These are phyloP conservation scores for Leptura quadrifasciata DNA, from an alignment of 2,888 invertebrate species.

Conservation along the genomic window DNA sequence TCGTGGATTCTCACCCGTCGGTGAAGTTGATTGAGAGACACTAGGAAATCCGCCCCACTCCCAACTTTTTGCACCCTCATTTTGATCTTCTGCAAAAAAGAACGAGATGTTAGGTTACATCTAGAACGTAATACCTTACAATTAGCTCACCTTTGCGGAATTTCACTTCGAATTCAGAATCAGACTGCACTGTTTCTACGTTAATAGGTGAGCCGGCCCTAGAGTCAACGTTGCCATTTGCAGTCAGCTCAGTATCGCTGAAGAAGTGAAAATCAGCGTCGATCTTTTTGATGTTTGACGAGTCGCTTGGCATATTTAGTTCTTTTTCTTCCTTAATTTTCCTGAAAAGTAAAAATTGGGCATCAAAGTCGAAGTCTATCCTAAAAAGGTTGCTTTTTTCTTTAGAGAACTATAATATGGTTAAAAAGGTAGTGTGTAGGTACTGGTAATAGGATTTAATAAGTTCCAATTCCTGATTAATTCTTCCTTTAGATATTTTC, in stretches of 20 bases:
- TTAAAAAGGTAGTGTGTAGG: no score
- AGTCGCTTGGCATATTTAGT: conserved; percentile 37
- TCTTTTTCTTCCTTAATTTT: conserved; percentile 45
- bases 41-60: conserved; percentile 92
- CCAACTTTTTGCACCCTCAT: conserved; percentile 82
- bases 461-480: no score
- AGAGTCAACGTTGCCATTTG: conserved; percentile 77
- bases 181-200: conserved; percentile 82
- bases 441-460: no score
- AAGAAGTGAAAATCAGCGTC: conserved; percentile 90
- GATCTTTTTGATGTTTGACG: conserved; percentile 67
- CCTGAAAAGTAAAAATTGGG: conserved; percentile 42
- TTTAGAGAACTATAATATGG: no score
- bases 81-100: conserved; percentile 61
- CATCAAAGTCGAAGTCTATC: not conserved
- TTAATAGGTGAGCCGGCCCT: conserved; percentile 86
- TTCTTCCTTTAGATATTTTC: no score
- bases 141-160: conserved; percentile 71
- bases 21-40: conserved; percentile 65
- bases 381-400: no score
- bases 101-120: not conserved
- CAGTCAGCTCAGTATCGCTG: conserved; percentile 93
- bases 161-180: conserved; percentile 92
- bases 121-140: not conserved
- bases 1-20: conserved; percentile 60